Conservation (phyloP, 2,888 invertebrate genomes). For the Muschampia plurimacula region DNA sequence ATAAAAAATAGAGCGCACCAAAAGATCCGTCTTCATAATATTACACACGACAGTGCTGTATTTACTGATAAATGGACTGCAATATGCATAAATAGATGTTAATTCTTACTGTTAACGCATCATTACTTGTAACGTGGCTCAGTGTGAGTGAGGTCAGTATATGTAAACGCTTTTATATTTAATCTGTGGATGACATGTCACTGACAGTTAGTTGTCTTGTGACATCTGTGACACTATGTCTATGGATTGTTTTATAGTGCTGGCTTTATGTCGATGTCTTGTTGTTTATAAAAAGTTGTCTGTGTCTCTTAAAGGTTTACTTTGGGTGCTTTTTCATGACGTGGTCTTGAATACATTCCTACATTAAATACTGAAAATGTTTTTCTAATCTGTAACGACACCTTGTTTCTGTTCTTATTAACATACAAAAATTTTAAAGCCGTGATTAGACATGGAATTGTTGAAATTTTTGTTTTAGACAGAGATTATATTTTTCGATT, state of each 20-base stretch:
- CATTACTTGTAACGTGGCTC: slow-evolving; percentile 66
- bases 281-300: slow-evolving; percentile 20
- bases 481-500: slow-evolving; percentile 84
- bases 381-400: slow-evolving; percentile 25
- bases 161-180: slow-evolving; percentile 67
- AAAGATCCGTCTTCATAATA: slow-evolving; percentile 61
- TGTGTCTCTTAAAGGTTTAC: slow-evolving; percentile 42
- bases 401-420: slow-evolving; percentile 23
- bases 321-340: slow-evolving; percentile 66
- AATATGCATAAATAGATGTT: slow-evolving; percentile 72
- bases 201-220: slow-evolving; percentile 55
- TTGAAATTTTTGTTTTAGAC: slow-evolving; percentile 72
- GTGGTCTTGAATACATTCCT: slow-evolving; percentile 74
- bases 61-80: slow-evolving; percentile 64
- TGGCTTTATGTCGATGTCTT: slow-evolving; percentile 19
- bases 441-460: slow-evolving; percentile 70
- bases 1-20: slow-evolving; percentile 64
- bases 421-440: slow-evolving; percentile 32
- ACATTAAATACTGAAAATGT: slow-evolving; percentile 56
- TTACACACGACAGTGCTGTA: slow-evolving; percentile 65
- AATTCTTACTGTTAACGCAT: slow-evolving; percentile 72
- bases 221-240: slow-evolving; percentile 43
- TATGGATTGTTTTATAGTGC: slow-evolving; percentile 28
- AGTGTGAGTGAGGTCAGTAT: slow-evolving; percentile 72
- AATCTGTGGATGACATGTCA: slow-evolving; percentile 50